Conservation (phyloP, 2,113 vertebrate species). For the Lophius piscatorius region DNA sequence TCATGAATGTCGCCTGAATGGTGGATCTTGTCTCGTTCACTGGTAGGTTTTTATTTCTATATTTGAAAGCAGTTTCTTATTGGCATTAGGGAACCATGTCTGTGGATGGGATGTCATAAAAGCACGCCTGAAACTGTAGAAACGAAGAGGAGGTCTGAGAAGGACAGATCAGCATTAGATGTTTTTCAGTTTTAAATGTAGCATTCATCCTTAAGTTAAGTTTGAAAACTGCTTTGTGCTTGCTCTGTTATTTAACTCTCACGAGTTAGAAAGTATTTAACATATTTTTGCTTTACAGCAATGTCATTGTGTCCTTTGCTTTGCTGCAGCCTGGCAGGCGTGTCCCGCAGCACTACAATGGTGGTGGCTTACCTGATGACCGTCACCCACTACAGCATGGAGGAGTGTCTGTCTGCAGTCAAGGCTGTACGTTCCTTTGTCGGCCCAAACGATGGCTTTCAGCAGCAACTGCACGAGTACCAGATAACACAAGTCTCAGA, state of each 20-base stretch:
- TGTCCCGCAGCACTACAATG: conserved; percentile 89
- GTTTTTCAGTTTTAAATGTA: not conserved
- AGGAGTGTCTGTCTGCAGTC: conserved; percentile 86
- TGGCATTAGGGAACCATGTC: not conserved
- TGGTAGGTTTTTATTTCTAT: conserved; percentile 79
- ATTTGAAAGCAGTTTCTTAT: not conserved
- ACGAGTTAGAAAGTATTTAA: not conserved
- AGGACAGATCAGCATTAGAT: too few species aligned
- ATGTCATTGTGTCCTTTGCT: conserved; percentile 6
- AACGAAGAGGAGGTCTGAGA: not conserved
- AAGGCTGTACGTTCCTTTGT: conserved; percentile 84
- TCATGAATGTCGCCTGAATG: conserved; percentile 85
- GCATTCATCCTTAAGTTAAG: too few species aligned
- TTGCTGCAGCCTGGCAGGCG: conserved; percentile 85
- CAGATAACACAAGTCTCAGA: conserved; percentile 82
- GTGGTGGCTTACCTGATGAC: conserved; percentile 93
- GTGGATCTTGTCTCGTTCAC: conserved; percentile 88
- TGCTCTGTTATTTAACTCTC: not conserved
- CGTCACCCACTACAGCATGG: conserved; percentile 85
- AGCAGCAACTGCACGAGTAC: conserved; percentile 89
- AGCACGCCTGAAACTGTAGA: not conserved
- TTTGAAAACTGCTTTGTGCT: not conserved
- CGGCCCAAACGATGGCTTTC: conserved; percentile 88
- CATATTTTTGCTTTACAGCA: not conserved
- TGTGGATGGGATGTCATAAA: not conserved